Evolutionary conservation across 2,888 invertebrate species (phyloP).

Genomic region (Leucophora obtusa): DNA sequence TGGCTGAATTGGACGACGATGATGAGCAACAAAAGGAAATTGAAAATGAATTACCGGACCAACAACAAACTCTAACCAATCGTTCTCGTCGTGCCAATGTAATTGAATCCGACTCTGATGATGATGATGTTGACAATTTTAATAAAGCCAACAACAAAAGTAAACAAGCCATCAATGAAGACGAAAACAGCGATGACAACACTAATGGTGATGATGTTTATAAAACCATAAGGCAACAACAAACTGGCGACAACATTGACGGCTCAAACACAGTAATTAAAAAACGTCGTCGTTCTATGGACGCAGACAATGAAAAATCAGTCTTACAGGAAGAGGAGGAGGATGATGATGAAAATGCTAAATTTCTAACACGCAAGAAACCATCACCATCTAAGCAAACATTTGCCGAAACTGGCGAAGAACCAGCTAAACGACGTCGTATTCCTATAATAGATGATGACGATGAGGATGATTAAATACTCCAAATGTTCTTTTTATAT

Average conservation of each 20-base stretch:
- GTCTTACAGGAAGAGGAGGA: slow-evolving; percentile 31
- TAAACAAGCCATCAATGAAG: slow-evolving; percentile 34
- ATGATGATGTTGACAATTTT: slow-evolving; percentile 58
- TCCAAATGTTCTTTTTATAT: slow-evolving; percentile 13
- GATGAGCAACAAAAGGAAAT: slow-evolving; percentile 65
- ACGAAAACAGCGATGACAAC: slow-evolving; percentile 25
- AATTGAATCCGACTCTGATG: slow-evolving; percentile 78
- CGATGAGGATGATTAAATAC: slow-evolving; percentile 70
- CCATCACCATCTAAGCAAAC: slow-evolving; percentile 64
- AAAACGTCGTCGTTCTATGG: slow-evolving; percentile 64
- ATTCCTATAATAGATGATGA: slow-evolving; percentile 76
- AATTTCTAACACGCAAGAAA: slow-evolving; percentile 74
- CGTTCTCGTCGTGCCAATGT: slow-evolving; percentile 75
- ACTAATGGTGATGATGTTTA: slow-evolving; percentile 64
- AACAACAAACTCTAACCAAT: slow-evolving; percentile 68
- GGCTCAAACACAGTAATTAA: slow-evolving; percentile 56
- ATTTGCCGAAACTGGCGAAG: slow-evolving; percentile 51
- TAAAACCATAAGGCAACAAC: slow-evolving; percentile 64
- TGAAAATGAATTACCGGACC: slow-evolving; percentile 46
- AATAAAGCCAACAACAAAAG: slow-evolving; percentile 50
- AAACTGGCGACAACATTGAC: slow-evolving; percentile 24
- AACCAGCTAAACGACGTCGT: slow-evolving; percentile 76
- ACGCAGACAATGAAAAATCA: slow-evolving; percentile 37
- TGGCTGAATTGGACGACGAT: slow-evolving; percentile 73
- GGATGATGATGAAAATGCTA: slow-evolving; percentile 71